phyloP scores from a whole-genome alignment of 2,113 vertebrate species.

The Peromyscus maniculatus region DNA sequence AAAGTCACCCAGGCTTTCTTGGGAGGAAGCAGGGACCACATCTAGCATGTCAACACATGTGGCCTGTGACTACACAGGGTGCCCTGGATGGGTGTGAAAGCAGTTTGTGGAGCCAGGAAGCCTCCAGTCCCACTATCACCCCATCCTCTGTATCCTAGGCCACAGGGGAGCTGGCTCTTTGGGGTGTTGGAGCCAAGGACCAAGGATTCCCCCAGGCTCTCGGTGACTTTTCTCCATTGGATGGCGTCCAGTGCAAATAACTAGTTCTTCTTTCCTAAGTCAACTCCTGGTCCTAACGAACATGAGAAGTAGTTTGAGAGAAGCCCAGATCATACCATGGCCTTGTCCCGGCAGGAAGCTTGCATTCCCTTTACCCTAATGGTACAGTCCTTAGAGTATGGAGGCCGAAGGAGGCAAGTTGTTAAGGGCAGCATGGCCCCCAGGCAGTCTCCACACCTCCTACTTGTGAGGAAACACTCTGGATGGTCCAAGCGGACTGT shows the following conservation, averaged over 20 bases:
- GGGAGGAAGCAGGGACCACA: background rate
- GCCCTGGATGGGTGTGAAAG: background rate
- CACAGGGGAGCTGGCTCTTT: background rate
- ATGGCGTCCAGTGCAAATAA: background rate
- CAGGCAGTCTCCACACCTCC: background rate
- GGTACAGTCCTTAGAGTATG: background rate
- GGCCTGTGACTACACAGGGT: background rate
- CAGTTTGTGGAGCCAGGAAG: background rate
- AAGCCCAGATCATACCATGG: background rate
- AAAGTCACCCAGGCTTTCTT: background rate
- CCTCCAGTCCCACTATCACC: background rate
- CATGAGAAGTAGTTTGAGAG: background rate
- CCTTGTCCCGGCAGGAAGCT: background rate
- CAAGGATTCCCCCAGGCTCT: background rate
- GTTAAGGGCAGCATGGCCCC: conserved; percentile 20
- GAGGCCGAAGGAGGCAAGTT: conserved; percentile 55
- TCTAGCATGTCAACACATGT: background rate
- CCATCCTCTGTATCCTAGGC: background rate
- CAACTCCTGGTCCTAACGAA: background rate
- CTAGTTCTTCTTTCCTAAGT: background rate
- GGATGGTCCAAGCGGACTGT: background rate
- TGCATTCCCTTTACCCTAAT: background rate
- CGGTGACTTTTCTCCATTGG: background rate
- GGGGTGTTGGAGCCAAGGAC: background rate
- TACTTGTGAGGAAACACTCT: background rate